Base-by-base conservation (phyloP, 37 sponge, comb jelly and placozoan genomes). In the Agelas oroides region DNA sequence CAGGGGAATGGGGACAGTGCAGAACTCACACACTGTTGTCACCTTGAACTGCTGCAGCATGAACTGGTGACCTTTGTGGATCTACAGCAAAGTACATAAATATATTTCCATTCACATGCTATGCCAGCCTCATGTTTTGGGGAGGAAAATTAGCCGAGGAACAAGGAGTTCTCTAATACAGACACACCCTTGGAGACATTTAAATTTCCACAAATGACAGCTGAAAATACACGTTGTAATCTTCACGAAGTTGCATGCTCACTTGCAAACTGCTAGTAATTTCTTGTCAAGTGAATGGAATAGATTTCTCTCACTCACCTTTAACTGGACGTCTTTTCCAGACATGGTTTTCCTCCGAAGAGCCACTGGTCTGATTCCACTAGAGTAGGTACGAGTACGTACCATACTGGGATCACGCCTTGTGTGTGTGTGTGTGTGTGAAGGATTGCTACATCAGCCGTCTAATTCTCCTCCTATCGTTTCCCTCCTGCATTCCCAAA, bases 21-120 rank as follows among this genome's bases (percentile, higher is more conserved):
- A 96, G 24, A 74, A 65, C 76, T 96, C 97, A 78, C 97, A 96
- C 27, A 96, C 92, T 0, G 89, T 96, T 23, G 70, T 72, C 61
- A 91, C 89, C 62, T 93, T 96, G 71, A 92, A 94, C 76, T 79
- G 82, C 61, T 87, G 77, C 24, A 57, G 70, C 20, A 78, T 24
- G 59, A 96, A 96, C 64, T 60, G 53, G 84, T 96, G 97, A 0
- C 95, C 92, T 56, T 82, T 89, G 69, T 93, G 94, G 20, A 68
- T 33, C 89, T 89, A 55, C n/a, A 13, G 37, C 2, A 24, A 31
- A 25, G 16, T 23, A 60, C 6, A 23, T 60, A n/a, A n/a, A n/a
- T n/a, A 24, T 59, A 31, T 1, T 34, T 27, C 37, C 5, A 19
- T 64, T 24, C 25, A 12, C 65, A 64, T n/a, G 65, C 12, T 64